Evolutionary conservation across 2,888 invertebrate genomes (phyloP), one percentile per base, ranked within the genome.

Genomic region (Melieria picta): DNA sequence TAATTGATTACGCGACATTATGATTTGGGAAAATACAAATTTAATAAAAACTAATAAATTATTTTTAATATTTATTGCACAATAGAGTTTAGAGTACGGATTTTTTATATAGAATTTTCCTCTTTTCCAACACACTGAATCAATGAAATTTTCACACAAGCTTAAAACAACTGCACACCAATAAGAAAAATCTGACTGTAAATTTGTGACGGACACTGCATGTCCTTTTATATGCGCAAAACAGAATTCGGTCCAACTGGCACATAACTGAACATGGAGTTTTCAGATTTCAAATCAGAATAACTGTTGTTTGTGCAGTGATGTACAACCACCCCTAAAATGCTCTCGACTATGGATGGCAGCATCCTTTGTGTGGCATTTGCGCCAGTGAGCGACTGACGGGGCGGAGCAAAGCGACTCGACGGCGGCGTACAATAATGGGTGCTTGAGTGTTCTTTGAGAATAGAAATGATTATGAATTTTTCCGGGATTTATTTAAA

Each of bases 1-100:
- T 64, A 92, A 84, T 81, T 92, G 92, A 74, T 90, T 89, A 75
- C 91, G 87, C 42, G 89, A 86, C 85, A 87, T 84, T 69, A 69
- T 71, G 72, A 9, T 60, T 52, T 60, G 7, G 10, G 5, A 55
- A 57, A 56, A 56, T 48, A n/a, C 1, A 30, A 30, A 30, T 30
- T 58, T 4, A 43, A 4, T 57, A 13, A 30, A 7, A 47, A n/a
- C 46, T 11, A 6, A 56, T 9, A n/a, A 16, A 5, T 66, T 47
- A 42, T 42, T 58, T 4, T 58, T 4, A n/a, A 42, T 48, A 7
- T 43, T 16, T 16, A 13, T 10, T 3, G 45, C 13, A 10, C 5
- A 10, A 5, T 45, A 45, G n/a, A 9, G 43, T 42, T 45, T 3
- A 9, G 45, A 43, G 52, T 30, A 16, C 2, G 13, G 45, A 55